These are phyloP conservation scores for Ctenicera cuprea DNA, from an alignment of 2,888 invertebrate species.

Conservation along the genomic window DNA sequence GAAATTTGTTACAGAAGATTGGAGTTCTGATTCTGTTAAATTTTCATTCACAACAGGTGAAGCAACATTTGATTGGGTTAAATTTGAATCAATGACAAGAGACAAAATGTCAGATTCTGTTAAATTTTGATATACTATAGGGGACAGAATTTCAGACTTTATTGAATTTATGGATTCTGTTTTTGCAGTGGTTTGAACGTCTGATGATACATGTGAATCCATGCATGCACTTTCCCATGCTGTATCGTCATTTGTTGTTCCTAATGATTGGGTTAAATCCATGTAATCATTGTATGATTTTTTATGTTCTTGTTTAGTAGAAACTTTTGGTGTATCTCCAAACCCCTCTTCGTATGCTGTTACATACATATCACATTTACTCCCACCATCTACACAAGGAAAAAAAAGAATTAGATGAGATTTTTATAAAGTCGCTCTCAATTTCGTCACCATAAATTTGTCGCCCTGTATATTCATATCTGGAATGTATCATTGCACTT, in stretches of 20 bases:
- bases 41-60: neutral
- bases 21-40: neutral
- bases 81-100: neutral
- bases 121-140: neutral
- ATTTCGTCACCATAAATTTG: too few species aligned
- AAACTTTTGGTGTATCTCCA: neutral
- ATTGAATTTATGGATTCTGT: neutral
- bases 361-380: neutral
- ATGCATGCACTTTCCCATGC: slow-evolving; percentile 22
- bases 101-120: neutral
- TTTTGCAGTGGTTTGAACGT: neutral
- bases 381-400: neutral
- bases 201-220: neutral
- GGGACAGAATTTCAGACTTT: neutral
- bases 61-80: neutral
- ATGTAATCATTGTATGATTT: neutral
- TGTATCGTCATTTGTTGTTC: neutral
- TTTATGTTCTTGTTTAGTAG: neutral
- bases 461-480: too few species aligned
- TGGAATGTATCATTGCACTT: too few species aligned
- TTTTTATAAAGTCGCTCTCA: too few species aligned
- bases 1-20: neutral
- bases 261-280: neutral
- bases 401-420: neutral
- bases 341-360: neutral